Evolutionary conservation across 2,113 vertebrate genomes (phyloP), one percentile per base, ranked within the genome.

Genomic region (Chinchilla lanigera): DNA sequence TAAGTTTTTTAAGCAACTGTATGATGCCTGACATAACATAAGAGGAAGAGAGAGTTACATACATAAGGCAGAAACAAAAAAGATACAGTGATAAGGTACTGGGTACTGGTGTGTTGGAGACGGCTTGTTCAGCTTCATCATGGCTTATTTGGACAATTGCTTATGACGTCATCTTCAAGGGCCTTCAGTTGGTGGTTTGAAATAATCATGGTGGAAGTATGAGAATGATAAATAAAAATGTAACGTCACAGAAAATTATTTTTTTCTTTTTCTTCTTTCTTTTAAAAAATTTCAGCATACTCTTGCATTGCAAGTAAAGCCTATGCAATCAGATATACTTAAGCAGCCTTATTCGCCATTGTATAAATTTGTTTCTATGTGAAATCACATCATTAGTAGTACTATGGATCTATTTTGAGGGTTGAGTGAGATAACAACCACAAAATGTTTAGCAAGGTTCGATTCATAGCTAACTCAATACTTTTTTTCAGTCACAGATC

Each of bases 71-170:
- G 16, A 81, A 81, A 17, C 5, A 16, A 50, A 28, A 7, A 41
- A 38, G 14, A 61, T 41, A 41, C 1, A 30, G 10, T 19, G 10
- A 11, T 33, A 1, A n/a, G 8, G 60, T 2, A 26, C 24, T 8
- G 26, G 7, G 4, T 24, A 2, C 6, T 1, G 0, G 12, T 19
- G 13, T 65, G 1, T 8, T 44, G 44, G 24, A 26, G 13, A 30
- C 7, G 52, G 16, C 10, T 67, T 11, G 1, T 26, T 7, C 14
- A 50, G 13, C 3, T 8, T 47, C 4, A 0, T 3, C 0, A 10
- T 1, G 47, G 33, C 2, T 30, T 16, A 13, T 1, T 19, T 8
- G 2, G 33, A 93, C 17, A 9, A 41, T 50, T 28, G 50, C 17
- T 44, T 54, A 33, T 12, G 9, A 85, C 84, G 80, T 24, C 6